These are phyloP conservation scores for Polydesmus complanatus DNA, from an alignment of 2,888 invertebrate genomes.

Conservation along the genomic window DNA sequence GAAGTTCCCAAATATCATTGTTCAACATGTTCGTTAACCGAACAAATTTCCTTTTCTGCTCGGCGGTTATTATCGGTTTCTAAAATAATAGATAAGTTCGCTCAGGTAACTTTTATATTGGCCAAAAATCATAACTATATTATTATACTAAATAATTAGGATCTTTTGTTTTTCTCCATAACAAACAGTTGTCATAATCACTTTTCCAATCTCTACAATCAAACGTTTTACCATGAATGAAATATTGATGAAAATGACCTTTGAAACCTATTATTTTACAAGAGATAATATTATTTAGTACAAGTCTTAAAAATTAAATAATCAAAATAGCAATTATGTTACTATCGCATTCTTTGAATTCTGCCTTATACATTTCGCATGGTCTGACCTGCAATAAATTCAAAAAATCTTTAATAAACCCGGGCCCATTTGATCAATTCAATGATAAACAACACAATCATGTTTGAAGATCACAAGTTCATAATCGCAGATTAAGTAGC, in stretches of 20 bases:
- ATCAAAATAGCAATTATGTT: background rate
- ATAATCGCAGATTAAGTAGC: no score
- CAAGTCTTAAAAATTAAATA: background rate
- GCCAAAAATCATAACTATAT: no score
- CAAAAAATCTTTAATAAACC: no score
- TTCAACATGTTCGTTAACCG: slow-evolving; percentile 51
- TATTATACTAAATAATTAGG: no score
- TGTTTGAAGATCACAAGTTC: no score
- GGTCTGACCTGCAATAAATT: slow-evolving; percentile 69
- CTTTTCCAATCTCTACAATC: slow-evolving; percentile 68
- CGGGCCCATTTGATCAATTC: no score
- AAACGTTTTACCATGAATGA: slow-evolving; percentile 53
- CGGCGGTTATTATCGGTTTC: slow-evolving; percentile 49
- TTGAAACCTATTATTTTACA: slow-evolving; percentile 37
- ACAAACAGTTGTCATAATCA: slow-evolving; percentile 58
- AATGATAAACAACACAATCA: no score
- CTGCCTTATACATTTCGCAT: slow-evolving; percentile 63
- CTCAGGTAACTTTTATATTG: background rate
- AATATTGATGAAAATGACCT: slow-evolving; percentile 73
- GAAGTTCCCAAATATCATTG: slow-evolving; percentile 66
- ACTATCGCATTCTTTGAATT: slow-evolving; percentile 55
- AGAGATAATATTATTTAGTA: background rate
- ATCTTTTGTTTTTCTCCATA: slow-evolving; percentile 49
- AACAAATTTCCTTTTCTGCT: slow-evolving; percentile 46
- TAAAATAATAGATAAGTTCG: slow-evolving; percentile 35